Evolutionary conservation across 2,113 vertebrate species (phyloP).

Genomic region (Oriolus oriolus): DNA sequence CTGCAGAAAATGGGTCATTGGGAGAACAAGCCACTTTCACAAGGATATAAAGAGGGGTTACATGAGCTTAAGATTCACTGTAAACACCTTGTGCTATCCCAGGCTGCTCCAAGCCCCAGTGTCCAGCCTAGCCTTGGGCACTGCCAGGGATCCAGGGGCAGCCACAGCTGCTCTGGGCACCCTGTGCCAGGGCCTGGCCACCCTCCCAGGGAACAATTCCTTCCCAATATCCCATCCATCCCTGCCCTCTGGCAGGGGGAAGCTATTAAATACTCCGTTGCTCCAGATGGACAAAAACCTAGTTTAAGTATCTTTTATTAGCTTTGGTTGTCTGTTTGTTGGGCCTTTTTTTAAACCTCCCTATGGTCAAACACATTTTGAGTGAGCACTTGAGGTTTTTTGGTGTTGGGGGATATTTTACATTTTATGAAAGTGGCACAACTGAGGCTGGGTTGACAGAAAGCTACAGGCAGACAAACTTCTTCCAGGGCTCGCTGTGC

Average conservation of each 20-base stretch:
- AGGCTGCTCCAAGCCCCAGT: accelerated
- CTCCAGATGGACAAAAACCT: neutral
- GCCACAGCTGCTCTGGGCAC: neutral
- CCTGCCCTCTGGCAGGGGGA: neutral
- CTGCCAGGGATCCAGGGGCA: neutral
- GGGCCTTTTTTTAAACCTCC: neutral
- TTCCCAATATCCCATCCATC: neutral
- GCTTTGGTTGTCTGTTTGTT: neutral
- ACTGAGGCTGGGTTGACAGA: neutral
- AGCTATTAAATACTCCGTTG: neutral
- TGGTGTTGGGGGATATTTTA: too few relatives aligned
- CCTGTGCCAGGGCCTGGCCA: neutral
- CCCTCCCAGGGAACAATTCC: neutral
- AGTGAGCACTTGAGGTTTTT: neutral
- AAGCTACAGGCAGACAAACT: neutral
- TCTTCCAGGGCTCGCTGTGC: neutral
- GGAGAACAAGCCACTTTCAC: neutral
- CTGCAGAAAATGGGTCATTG: neutral
- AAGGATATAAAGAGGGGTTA: neutral
- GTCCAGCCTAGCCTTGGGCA: neutral
- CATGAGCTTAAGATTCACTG: neutral
- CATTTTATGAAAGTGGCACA: neutral
- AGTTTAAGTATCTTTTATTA: neutral
- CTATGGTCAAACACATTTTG: neutral
- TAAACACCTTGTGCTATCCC: neutral